Evolutionary conservation across 2,888 invertebrate genomes (phyloP).

Genomic region (Synergus gifuensis): DNA sequence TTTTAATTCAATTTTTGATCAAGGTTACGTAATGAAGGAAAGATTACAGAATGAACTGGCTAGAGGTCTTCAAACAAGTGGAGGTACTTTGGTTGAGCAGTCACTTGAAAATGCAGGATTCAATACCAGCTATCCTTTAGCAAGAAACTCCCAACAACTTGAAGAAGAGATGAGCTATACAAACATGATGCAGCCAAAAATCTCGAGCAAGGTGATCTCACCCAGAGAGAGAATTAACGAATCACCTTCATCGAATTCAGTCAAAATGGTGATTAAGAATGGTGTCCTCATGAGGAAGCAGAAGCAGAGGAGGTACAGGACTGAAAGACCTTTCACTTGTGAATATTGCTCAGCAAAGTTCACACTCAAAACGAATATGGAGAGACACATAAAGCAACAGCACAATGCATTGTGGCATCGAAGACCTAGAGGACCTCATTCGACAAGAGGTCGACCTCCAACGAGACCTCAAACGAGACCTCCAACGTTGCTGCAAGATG

Average conservation of each 20-base stretch:
- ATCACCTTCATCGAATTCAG: slow-evolving; percentile 80
- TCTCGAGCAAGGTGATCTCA: slow-evolving; percentile 45
- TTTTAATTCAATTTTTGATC: slow-evolving; percentile 83
- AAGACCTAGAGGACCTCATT: slow-evolving; percentile 83
- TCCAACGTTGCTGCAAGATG: slow-evolving; percentile 63
- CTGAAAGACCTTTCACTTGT: slow-evolving; percentile 94
- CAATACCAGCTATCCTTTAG: slow-evolving; percentile 9
- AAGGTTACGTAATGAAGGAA: slow-evolving; percentile 80
- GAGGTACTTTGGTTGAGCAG: slow-evolving; percentile 81
- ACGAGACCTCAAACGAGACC: slow-evolving; percentile 76
- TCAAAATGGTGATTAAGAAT: slow-evolving; percentile 94
- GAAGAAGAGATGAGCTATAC: slow-evolving; percentile 60
- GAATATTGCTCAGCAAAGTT: slow-evolving; percentile 94
- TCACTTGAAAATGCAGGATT: slow-evolving; percentile 61
- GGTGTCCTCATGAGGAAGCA: slow-evolving; percentile 95
- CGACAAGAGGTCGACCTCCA: slow-evolving; percentile 79
- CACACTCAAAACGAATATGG: slow-evolving; percentile 96
- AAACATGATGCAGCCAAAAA: slow-evolving; percentile 58
- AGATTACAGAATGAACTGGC: slow-evolving; percentile 84
- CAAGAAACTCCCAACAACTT: slow-evolving; percentile 44
- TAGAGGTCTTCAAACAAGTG: slow-evolving; percentile 84
- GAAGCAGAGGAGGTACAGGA: slow-evolving; percentile 92
- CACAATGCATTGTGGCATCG: slow-evolving; percentile 95
- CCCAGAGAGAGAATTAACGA: slow-evolving; percentile 46
- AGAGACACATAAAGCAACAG: slow-evolving; percentile 95